These are phyloP conservation scores for Ephestia elutella DNA, from an alignment of 1,140 invertebrate species.

Conservation along the genomic window DNA sequence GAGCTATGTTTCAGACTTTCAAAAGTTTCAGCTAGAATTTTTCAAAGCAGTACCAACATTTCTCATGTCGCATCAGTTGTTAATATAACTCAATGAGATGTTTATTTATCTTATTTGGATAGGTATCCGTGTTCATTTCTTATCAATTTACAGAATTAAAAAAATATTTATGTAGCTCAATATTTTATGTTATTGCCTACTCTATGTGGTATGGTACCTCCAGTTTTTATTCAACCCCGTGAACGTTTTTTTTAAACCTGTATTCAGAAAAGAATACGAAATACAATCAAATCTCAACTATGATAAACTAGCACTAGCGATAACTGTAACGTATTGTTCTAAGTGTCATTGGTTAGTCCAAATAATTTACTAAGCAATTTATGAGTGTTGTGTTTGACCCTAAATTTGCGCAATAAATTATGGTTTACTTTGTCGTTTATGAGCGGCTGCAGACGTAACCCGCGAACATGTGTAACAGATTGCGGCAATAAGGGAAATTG, in stretches of 20 bases:
- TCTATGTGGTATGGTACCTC: no score
- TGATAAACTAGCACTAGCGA: background rate
- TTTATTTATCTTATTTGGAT: background rate
- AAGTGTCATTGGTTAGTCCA: constrained; percentile 14
- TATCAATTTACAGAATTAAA: no score
- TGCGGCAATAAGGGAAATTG: constrained; percentile 72
- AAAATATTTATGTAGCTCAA: no score
- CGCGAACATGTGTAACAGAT: constrained; percentile 69
- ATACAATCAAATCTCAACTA: background rate
- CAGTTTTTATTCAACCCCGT: no score
- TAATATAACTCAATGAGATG: constrained; percentile 21
- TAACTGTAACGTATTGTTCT: constrained; percentile 18
- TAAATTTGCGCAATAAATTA: constrained; percentile 70
- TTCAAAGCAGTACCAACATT: constrained; percentile 49
- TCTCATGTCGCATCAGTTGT: constrained; percentile 31
- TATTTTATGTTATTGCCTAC: no score
- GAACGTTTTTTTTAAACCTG: no score
- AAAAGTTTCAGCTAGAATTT: constrained; percentile 60
- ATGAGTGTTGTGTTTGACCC: constrained; percentile 58
- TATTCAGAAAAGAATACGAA: no score
- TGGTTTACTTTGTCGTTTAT: constrained; percentile 73
- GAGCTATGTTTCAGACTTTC: constrained; percentile 67
- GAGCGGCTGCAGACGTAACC: constrained; percentile 65
- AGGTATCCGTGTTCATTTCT: no score
- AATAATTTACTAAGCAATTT: constrained; percentile 47